Base-by-base conservation (phyloP, 2,888 invertebrate species). In the Dorcus parallelipipedus region DNA sequence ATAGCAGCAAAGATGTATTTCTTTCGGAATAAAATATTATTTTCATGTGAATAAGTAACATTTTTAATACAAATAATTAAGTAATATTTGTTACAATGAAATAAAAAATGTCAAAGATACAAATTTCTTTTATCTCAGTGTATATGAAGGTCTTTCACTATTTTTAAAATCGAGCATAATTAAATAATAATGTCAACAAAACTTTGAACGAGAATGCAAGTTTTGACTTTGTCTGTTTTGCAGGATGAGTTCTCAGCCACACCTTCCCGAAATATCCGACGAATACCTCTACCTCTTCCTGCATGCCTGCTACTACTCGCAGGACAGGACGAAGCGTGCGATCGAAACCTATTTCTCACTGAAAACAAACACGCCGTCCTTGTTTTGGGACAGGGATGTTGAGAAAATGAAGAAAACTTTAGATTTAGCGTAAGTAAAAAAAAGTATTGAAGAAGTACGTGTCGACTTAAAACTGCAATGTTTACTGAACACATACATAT, bases 211-310 rank as follows among this genome's bases (percentile, higher is more conserved):
- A 26, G 4, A 26, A 26, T 6, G 26, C 7, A 7, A 33, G 26
- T 33, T 33, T 33, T 33, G 26, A 33, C 26, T 2, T 5, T 33
- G 1, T 33, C 26, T 33, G 1, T 53, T 38, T 38, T 58, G 42
- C 40, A 86, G 86, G 86, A 81, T 86, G 76, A 79, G 81, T 45
- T 77, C 81, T 26, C 86, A 86, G 72, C 80, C 84, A 0, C 84
- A 85, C 67, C 75, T 86, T 60, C 86, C 85, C 0, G 78, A 82
- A 67, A 82, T 86, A 64, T 81, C 84, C 1, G 86, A 86, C 68
- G 86, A 87, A 66, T 86, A 83, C 76, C 77, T 87, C 59, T 77
- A 83, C 66, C 76, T 87, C 63, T 88, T 88, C 75, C 80, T 87
- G 6, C 86, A 87, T 76, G 86, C 86, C 57, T 80, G 80, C 61